Evolutionary conservation across 2,113 vertebrate genomes (phyloP).

Genomic region (Ptilorrhoa leucosticta): DNA sequence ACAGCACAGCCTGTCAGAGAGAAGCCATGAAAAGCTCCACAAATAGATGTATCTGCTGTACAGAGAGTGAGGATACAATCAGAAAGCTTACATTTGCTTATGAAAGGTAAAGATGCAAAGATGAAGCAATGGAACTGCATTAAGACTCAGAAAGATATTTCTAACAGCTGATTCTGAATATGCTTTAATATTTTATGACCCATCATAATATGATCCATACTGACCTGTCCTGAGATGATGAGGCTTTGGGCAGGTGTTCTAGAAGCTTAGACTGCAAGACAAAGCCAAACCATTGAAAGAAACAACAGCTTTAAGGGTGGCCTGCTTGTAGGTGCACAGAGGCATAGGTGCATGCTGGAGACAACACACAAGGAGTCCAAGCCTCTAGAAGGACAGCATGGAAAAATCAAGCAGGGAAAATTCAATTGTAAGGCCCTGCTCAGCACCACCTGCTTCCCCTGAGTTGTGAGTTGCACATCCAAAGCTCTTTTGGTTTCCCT

Average conservation of each 20-base stretch:
- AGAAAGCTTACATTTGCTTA: background rate
- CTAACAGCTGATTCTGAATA: background rate
- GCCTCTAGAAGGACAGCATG: background rate
- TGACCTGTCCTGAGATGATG: background rate
- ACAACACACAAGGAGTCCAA: background rate
- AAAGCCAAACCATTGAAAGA: background rate
- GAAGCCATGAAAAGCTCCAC: background rate
- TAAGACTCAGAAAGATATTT: background rate
- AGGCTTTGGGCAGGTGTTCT: background rate
- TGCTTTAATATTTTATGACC: background rate
- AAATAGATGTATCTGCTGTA: background rate
- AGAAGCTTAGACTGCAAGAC: background rate
- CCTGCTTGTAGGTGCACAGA: background rate
- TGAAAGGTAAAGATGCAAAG: background rate
- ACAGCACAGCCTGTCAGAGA: background rate
- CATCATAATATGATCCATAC: background rate
- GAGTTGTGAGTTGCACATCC: background rate
- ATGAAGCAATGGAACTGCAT: background rate
- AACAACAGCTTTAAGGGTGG: background rate
- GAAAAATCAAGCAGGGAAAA: rapidly evolving
- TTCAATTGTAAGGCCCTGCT: background rate
- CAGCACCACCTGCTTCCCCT: background rate
- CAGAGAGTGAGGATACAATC: background rate
- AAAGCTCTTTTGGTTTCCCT: background rate
- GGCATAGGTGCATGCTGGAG: background rate